These are phyloP conservation scores for Agrotis puta DNA, from an alignment of 2,888 invertebrate genomes.

Conservation along the genomic window DNA sequence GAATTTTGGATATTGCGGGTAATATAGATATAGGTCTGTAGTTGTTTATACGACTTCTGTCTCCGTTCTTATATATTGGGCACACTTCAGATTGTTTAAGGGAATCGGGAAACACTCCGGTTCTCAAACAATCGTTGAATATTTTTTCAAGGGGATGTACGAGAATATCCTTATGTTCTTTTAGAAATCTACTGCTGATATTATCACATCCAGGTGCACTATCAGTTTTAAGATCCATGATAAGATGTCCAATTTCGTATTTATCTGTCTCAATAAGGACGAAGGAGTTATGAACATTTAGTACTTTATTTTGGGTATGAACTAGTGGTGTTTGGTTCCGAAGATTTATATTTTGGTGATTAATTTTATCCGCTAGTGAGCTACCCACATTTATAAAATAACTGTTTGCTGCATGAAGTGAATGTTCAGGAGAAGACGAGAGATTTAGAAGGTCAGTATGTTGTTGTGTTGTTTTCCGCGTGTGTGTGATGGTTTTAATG, in stretches of 20 bases:
- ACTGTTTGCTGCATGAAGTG: constrained; percentile 3
- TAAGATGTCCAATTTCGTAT: neutral
- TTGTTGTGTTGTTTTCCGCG: neutral
- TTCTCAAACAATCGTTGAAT: neutral
- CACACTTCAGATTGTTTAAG: neutral
- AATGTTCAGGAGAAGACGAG: neutral
- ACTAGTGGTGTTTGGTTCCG: neutral
- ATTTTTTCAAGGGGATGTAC: neutral
- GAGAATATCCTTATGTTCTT: neutral
- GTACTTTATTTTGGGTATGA: neutral
- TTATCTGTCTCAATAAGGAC: neutral
- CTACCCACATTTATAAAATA: constrained; percentile 9
- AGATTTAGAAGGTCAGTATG: neutral
- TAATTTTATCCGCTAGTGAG: neutral
- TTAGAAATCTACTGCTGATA: neutral
- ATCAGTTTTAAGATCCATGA: neutral
- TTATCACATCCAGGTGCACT: constrained; percentile 1
- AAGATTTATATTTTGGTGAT: neutral
- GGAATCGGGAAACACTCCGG: constrained; percentile 1
- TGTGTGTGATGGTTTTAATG: constrained; percentile 4
- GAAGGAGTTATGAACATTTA: neutral
- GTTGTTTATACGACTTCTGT: neutral
- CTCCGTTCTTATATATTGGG: constrained; percentile 2
- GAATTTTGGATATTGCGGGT: neutral
- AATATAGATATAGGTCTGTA: neutral